Base-by-base conservation (phyloP, 2,888 invertebrate species). In the Hypolimnas misippus region DNA sequence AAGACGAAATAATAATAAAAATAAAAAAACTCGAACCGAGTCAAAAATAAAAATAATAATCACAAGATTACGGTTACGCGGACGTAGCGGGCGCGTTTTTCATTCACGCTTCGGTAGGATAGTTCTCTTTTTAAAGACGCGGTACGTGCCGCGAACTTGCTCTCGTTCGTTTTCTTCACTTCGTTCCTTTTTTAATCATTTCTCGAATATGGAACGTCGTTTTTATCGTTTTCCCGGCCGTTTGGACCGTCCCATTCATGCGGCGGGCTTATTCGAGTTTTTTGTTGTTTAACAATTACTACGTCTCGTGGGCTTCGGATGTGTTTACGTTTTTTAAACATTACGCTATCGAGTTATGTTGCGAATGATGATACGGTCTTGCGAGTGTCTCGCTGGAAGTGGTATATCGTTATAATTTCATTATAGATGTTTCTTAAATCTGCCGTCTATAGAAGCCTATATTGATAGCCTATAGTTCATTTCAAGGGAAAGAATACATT, bases 151-250 rank as follows among this genome's bases (percentile, higher is more conserved):
- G 82, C 81, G 80, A 81, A 79, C 82, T 81, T 69, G 71, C 75
- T 76, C 79, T 73, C 72, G 70, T 79, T 79, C 79, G 80, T 88
- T 86, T 84, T 83, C 87, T 87, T 83, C 69, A 58, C 62, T 66
- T 64, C 80, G 77, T 82, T 88, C 81, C 81, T 86, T 89, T 89
- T 91, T 89, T 87, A 88, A 91, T 90, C 89, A 89, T 90, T 89
- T 91, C 89, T 87, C 90, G 91, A 92, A 91, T 92, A 91, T 92
- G 89, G 90, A 83, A 78, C 87, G 85, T 83, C 83, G 82, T 89
- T 89, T 88, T 89, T 90, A 88, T 87, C 85, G 86, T 91, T 90
- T 89, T 89, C 87, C 90, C 87, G 83, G 79, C 76, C 73, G 78
- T 81, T 82, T 76, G 75, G 76, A 53, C 66, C 71, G 76, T 77